A percentile compares a stretch with the other conserved stretches of the same genome.
Conservation (phyloP, 2,113 vertebrate species). For the Hymenochirus boettgeri region DNA sequence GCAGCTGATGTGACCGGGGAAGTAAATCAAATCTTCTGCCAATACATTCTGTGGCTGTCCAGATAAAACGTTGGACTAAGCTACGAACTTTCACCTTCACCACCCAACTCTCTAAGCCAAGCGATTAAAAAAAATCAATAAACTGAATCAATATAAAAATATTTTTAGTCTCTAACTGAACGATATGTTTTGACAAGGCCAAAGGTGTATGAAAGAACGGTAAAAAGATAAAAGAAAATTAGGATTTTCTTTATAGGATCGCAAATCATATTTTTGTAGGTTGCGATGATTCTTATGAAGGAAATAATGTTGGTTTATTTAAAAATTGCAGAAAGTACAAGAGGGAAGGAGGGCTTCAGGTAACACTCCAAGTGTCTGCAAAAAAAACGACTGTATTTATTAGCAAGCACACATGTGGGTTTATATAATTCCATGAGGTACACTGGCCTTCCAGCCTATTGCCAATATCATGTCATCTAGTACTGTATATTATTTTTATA, state of each 20-base stretch:
- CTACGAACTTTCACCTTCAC: constrained; percentile 81
- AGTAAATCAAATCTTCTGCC: constrained; percentile 73
- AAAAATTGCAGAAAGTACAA: too few species aligned
- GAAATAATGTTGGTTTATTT: too few species aligned
- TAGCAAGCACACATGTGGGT: too few species aligned
- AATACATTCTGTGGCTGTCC: constrained; percentile 73
- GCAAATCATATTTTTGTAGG: constrained; percentile 61
- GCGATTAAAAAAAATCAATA: constrained; percentile 87
- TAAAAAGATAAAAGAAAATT: constrained; percentile 75
- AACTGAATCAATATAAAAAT: constrained; percentile 77
- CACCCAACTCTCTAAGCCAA: constrained; percentile 78
- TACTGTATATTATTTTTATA: too few species aligned
- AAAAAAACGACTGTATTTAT: too few species aligned
- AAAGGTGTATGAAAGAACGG: constrained; percentile 68
- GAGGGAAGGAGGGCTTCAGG: too few species aligned
- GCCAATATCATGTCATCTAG: too few species aligned
- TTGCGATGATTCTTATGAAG: constrained; percentile 54
- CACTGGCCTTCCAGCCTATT: constrained; percentile 18
- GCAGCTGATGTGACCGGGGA: constrained; percentile 59
- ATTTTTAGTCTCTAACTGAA: constrained; percentile 80
- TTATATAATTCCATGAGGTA: constrained; percentile 35
- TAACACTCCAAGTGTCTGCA: too few species aligned
- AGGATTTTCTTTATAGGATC: constrained; percentile 72
- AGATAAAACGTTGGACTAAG: constrained; percentile 75
- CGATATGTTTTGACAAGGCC: constrained; percentile 76